Base-by-base conservation (phyloP, 2,888 invertebrate species). In the Coelopa pilipes region DNA sequence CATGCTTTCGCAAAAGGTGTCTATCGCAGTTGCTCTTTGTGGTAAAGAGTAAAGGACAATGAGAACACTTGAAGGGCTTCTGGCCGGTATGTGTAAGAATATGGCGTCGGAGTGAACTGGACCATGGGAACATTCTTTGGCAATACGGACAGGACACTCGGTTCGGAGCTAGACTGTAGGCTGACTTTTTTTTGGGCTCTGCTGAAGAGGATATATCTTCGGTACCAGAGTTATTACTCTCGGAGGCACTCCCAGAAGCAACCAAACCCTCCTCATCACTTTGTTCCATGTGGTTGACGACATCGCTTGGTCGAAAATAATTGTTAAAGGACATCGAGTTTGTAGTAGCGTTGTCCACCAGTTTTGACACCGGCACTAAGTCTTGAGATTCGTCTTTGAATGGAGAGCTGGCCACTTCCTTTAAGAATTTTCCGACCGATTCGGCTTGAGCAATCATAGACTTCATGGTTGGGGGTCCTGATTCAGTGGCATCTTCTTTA, bases 11-110 rank as follows among this genome's bases (percentile, higher is more conserved):
- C 70, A 96, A 88, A 75, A 98, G 88, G 86, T 98, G 98, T 13
- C 98, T 94, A 84, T 98, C 98, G 86, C 98, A 96, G 88, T 98
- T 98, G 11, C 97, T 97, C 86, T 98, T 98, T 0, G 98, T 98
- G 50, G 98, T 98, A 87, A 98, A 98, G 1, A 96, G 92, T 11
- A 98, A 90, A 0, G 96, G 94, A 85, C 98, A 98, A 82, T 96
- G 94, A 0, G 95, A 93, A 87, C 98, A 98, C 84, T 97, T 96
- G 89, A 94, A 98, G 0, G 98, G 98, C 84, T 98, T 98, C 85
- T 98, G 97, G 1, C 95, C 97, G 0, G 98, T 98, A 86, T 98
- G 98, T 0, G 98, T 98, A 9, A 88, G 80, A 53, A 98, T 94
- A 86, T 98, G 98, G 12, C 98, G 91, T n/a, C 97, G 92, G 45